phyloP scores from a whole-genome alignment of 2,113 vertebrate species.

The Actenoides lindsayi region DNA sequence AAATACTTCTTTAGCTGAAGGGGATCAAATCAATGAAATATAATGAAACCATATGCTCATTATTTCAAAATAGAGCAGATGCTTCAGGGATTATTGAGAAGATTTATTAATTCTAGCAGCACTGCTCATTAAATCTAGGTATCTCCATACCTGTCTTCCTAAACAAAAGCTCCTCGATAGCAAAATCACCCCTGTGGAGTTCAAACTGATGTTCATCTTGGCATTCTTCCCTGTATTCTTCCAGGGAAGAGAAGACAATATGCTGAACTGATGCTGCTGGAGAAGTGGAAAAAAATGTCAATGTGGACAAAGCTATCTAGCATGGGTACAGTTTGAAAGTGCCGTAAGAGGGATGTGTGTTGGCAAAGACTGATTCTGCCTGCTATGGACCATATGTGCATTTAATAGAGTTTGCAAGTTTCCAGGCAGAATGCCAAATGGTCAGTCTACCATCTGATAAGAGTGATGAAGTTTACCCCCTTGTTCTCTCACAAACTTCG shows the following conservation, averaged over 20 bases:
- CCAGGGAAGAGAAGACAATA: conserved; percentile 44
- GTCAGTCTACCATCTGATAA: conserved; percentile 56
- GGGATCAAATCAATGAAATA: conserved; percentile 81
- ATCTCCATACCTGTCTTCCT: conserved; percentile 71
- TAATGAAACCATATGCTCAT: conserved; percentile 83
- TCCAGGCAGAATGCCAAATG: conserved; percentile 73
- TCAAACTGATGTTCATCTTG: conserved; percentile 51
- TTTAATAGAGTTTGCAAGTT: conserved; percentile 78
- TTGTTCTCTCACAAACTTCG: conserved; percentile 23
- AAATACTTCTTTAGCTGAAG: conserved; percentile 78
- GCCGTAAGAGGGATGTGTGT: neutral
- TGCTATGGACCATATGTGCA: conserved; percentile 69
- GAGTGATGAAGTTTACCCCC: conserved; percentile 9
- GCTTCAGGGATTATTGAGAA: conserved; percentile 75
- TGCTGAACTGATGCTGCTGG: conserved; percentile 41
- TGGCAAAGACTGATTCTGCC: conserved; percentile 69
- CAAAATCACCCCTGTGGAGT: conserved; percentile 55
- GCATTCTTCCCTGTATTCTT: conserved; percentile 44
- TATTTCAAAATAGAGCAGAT: conserved; percentile 78
- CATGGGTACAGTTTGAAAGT: conserved; percentile 26
- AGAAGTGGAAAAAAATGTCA: conserved; percentile 23
- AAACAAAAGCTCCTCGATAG: conserved; percentile 60
- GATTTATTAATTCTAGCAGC: conserved; percentile 79
- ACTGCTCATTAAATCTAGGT: conserved; percentile 74
- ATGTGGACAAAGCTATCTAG: conserved; percentile 39